Percentiles rank a stretch among this genome's conserved stretches.
Conservation (phyloP, 2,113 vertebrate species). For the Ranitomeya variabilis region DNA sequence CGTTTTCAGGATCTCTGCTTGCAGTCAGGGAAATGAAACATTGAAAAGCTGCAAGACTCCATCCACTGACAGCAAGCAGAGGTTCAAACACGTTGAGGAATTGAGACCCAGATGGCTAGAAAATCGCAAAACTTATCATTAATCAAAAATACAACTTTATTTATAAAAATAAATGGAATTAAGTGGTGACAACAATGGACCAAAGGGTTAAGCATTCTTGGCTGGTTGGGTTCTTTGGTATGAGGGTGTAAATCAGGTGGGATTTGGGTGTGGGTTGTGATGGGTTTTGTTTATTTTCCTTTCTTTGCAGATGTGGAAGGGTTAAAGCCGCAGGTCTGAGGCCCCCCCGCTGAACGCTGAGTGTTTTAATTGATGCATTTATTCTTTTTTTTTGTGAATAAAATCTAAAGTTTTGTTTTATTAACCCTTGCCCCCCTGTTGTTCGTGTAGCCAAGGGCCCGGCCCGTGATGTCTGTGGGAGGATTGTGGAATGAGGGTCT, state of each 20-base stretch:
- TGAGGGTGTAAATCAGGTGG: not conserved
- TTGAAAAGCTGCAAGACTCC: not conserved
- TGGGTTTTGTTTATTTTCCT: not conserved
- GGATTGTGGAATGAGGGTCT: not conserved
- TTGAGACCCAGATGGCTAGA: too few relatives aligned
- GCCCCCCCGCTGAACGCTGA: not conserved
- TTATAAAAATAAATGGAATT: too few relatives aligned
- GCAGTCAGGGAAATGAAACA: not conserved
- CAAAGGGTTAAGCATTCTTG: not conserved
- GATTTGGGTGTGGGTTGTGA: not conserved
- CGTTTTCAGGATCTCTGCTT: not conserved
- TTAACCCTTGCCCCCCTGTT: not conserved
- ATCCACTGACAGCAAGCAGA: not conserved
- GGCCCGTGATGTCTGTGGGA: not conserved
- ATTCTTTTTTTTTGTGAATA: conserved; percentile 38
- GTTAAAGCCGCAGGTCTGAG: not conserved
- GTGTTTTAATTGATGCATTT: conserved; percentile 17
- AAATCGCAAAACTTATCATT: too few relatives aligned
- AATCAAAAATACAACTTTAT: too few relatives aligned
- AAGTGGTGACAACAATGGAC: not conserved
- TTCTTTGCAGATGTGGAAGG: not conserved
- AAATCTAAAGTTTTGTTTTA: conserved; percentile 18
- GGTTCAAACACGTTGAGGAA: not conserved
- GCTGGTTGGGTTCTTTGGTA: not conserved
- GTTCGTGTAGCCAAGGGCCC: conserved; percentile 1